A percentile compares a stretch with the other conserved stretches of the same genome.
Conservation (phyloP, 2,797 vertebrate species). For the Falco biarmicus region DNA sequence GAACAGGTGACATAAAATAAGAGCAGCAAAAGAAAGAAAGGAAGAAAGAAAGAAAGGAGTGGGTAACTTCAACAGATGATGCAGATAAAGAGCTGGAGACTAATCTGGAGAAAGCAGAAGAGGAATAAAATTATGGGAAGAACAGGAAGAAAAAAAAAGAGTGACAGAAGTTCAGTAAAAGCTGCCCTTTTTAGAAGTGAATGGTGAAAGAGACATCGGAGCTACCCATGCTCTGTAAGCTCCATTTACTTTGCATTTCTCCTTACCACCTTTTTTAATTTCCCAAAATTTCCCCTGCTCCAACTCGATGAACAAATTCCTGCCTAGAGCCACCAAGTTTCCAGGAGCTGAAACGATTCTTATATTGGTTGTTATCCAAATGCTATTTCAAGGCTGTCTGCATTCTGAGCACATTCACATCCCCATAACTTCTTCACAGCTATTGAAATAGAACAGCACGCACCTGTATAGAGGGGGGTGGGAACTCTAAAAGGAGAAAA, state of each 20-base stretch:
- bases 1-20: neutral
- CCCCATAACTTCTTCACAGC: neutral
- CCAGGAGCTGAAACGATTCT: neutral
- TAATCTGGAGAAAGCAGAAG: neutral
- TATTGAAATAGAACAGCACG: neutral
- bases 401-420: neutral
- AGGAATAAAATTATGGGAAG: neutral
- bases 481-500: neutral
- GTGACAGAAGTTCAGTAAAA: neutral
- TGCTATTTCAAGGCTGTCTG: neutral
- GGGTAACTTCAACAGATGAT: neutral
- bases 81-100: neutral
- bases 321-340: neutral
- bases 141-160: neutral
- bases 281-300: neutral
- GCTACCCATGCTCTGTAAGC: neutral
- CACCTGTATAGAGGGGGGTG: fast-evolving
- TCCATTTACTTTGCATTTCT: neutral
- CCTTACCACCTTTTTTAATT: neutral
- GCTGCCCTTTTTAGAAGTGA: neutral
- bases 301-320: neutral
- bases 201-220: neutral
- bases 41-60: fast-evolving
- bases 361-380: neutral
- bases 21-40: neutral